Conservation (phyloP, 2,113 vertebrate species). For the Ophiodon elongatus region DNA sequence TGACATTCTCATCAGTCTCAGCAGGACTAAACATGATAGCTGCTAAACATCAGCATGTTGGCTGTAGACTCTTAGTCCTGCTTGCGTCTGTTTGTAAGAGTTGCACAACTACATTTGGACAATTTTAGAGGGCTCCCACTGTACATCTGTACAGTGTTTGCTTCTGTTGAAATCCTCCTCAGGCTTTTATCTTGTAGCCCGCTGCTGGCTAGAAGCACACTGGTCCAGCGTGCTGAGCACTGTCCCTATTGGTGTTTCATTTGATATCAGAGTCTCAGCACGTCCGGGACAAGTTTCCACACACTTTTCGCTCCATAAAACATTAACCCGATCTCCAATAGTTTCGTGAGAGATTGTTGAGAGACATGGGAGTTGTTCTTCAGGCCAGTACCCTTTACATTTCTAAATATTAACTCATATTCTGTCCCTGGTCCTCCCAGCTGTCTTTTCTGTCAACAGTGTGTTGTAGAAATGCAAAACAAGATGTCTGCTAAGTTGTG, state of each 20-base stretch:
- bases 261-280: slow-evolving; percentile 21
- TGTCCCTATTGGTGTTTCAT: not conserved
- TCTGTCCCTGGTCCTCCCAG: not conserved
- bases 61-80: not conserved
- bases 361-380: not conserved
- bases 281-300: not conserved
- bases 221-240: not conserved
- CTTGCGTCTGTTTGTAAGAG: not conserved
- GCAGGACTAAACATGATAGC: not conserved
- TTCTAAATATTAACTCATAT: not conserved
- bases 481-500: slow-evolving; percentile 35
- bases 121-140: not conserved
- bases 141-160: slow-evolving; percentile 1
- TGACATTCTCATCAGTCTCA: not conserved
- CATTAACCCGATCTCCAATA: not conserved
- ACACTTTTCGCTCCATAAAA: not conserved
- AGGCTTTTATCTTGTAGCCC: not conserved
- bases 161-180: slow-evolving; percentile 1
- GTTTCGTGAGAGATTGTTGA: not conserved
- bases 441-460: slow-evolving; percentile 36
- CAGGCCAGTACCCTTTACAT: slow-evolving; percentile 24
- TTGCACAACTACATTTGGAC: not conserved
- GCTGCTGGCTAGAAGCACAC: not conserved
- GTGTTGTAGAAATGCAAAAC: slow-evolving; percentile 38
- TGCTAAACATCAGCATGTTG: not conserved